Evolutionary conservation across 35 echinoderm and acorn worm species (phyloP), one percentile per base, ranked within the genome.

Genomic region (Heliocidaris erythrogramma): DNA sequence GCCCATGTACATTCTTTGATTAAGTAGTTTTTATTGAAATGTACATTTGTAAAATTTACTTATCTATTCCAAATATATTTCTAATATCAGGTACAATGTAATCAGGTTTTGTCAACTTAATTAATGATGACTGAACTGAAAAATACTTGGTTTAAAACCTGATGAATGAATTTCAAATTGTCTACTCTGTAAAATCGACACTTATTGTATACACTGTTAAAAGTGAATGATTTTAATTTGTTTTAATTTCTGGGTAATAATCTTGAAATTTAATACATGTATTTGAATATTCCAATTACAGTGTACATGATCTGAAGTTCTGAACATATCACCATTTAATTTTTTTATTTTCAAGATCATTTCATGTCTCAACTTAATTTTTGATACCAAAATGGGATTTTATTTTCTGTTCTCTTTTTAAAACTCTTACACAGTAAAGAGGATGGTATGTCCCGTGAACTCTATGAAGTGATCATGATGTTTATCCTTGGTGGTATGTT

Each of bases 381-480:
- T 78, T 78, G 65, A n/a, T 78, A n/a, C 7, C 65, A 9, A 18
- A 14, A 30, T 78, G 65, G 14, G 18, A 78, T 78, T 96, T 13
- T 86, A 4, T 50, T 96, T 65, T 59, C 56, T 30, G 24, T 60
- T 59, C 32, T 96, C 52, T 14, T 47, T 13, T 86, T 96, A 94
- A 60, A 60, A 27, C n/a, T 78, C 65, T 78, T 78, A 21, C 65
- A 78, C 78, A 49, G 42, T 24, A 92, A 92, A 17, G 95, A 59
- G 35, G 95, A 94, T 47, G 89, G 95, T 17, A 27, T 97, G 16
- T 90, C 93, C 48, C 96, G 92, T 86, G 97, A 98, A 90, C 85
- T 98, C 42, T 96, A 96, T 94, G 97, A 98, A 85, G 5, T 98
- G 30, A 78, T 98, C 42, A 69, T 98, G 94, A 97, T 97, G 94